phyloP scores from a whole-genome alignment of 2,888 invertebrate species.

The Prosopocoilus inquinatus region DNA sequence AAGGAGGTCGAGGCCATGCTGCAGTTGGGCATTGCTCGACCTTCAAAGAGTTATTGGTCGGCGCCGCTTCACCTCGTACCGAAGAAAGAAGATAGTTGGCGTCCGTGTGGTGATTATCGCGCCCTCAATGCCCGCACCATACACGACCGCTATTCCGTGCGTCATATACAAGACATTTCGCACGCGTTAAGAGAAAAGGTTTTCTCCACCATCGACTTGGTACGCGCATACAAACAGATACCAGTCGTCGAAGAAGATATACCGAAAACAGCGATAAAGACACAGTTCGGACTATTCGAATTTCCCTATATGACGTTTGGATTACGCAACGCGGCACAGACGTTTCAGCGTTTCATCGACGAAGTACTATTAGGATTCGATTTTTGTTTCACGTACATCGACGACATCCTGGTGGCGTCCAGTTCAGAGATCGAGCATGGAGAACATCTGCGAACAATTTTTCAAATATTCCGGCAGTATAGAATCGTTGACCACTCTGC shows the following conservation, averaged over 20 bases:
- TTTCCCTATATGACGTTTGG: slow-evolving; percentile 41
- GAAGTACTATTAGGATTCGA: slow-evolving; percentile 33
- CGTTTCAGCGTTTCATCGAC: slow-evolving; percentile 45
- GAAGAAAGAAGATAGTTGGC: slow-evolving; percentile 27
- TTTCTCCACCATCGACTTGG: slow-evolving; percentile 36
- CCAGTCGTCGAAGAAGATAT: too few relatives aligned
- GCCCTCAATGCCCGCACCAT: slow-evolving; percentile 25
- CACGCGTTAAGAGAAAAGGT: neutral
- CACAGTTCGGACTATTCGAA: slow-evolving; percentile 35
- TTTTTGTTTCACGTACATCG: slow-evolving; percentile 35
- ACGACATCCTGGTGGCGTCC: slow-evolving; percentile 7
- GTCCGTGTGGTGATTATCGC: slow-evolving; percentile 32
- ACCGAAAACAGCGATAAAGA: too few relatives aligned
- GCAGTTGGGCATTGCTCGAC: slow-evolving; percentile 30
- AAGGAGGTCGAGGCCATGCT: slow-evolving; percentile 34
- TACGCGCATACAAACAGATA: slow-evolving; percentile 44
- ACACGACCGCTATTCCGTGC: slow-evolving; percentile 26
- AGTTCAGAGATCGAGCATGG: slow-evolving; percentile 12
- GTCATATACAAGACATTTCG: slow-evolving; percentile 27
- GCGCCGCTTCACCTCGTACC: slow-evolving; percentile 33
- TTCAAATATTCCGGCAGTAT: neutral
- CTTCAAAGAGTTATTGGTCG: slow-evolving; percentile 33
- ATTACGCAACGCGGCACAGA: slow-evolving; percentile 45
- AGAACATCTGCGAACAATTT: neutral
- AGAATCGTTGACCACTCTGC: neutral